Evolutionary conservation across 2,113 vertebrate genomes (phyloP).

Genomic region (Protomyctophum bolini): DNA sequence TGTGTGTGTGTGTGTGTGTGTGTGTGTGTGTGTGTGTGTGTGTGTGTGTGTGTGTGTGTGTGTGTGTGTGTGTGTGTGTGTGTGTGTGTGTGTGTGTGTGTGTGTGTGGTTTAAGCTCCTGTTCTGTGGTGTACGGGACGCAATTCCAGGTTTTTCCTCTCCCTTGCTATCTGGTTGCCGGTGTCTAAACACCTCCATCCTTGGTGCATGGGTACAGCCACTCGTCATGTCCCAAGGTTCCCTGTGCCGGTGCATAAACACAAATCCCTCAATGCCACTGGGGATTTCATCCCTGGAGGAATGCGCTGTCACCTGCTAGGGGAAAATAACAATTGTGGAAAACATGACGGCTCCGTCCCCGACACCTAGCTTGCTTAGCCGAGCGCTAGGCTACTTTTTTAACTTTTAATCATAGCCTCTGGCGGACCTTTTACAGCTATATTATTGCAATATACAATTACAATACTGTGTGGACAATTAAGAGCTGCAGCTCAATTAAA

Average conservation of each 20-base stretch:
- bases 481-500: slow-evolving; percentile 7
- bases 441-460: neutral
- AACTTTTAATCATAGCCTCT: slow-evolving; percentile 12
- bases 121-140: neutral
- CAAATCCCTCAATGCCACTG: slow-evolving; percentile 59
- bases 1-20: neutral
- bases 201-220: slow-evolving; percentile 51
- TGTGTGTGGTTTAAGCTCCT: neutral
- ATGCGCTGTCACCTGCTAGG: slow-evolving; percentile 65
- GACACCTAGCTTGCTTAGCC: slow-evolving; percentile 33
- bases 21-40: slow-evolving; percentile 1
- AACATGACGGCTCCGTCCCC: slow-evolving; percentile 60
- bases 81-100: neutral
- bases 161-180: slow-evolving; percentile 10
- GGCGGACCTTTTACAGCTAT: neutral
- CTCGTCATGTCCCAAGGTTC: slow-evolving; percentile 60
- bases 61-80: neutral
- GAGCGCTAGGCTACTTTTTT: slow-evolving; percentile 25
- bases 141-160: slow-evolving; percentile 4
- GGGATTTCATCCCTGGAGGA: slow-evolving; percentile 71
- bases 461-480: neutral
- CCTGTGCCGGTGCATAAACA: slow-evolving; percentile 62
- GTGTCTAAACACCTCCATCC: slow-evolving; percentile 35
- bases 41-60: slow-evolving; percentile 4
- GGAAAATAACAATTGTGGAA: slow-evolving; percentile 70